A percentile compares a stretch with the other conserved stretches of the same genome.
These are phyloP conservation scores for Bolinopsis microptera DNA, from an alignment of 37 sponge, comb jelly and placozoan genomes.

Conservation along the genomic window DNA sequence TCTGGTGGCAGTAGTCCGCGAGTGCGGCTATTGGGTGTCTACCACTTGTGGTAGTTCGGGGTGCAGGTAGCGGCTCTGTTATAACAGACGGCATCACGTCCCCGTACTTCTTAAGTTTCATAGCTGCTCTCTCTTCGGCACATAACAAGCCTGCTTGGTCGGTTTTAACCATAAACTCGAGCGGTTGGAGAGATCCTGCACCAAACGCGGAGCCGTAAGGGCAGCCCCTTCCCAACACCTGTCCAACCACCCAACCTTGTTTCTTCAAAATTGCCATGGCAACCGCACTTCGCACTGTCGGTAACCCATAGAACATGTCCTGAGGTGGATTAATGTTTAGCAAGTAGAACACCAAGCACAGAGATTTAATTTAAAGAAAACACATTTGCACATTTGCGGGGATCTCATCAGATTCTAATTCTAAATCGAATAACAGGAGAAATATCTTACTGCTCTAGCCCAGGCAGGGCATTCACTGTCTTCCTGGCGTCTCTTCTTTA, in stretches of 20 bases:
- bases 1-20: constrained; percentile 53
- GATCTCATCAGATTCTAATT: too few species aligned
- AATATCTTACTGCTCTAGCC: neutral
- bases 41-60: constrained; percentile 38
- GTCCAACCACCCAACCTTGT: constrained; percentile 55
- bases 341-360: too few species aligned
- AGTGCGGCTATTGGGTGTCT: constrained; percentile 53
- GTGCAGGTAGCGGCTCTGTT: constrained; percentile 53
- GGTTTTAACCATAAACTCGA: constrained; percentile 46
- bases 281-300: constrained; percentile 26
- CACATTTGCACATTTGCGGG: too few species aligned
- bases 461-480: constrained; percentile 40
- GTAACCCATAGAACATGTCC: constrained; percentile 54
- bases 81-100: constrained; percentile 41
- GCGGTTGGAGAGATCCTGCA: constrained; percentile 53
- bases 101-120: constrained; percentile 46
- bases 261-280: constrained; percentile 62
- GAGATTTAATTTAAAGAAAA: too few species aligned
- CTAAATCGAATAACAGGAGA: too few species aligned
- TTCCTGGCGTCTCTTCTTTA: constrained; percentile 54
- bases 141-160: constrained; percentile 43
- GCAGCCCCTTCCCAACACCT: constrained; percentile 56
- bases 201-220: constrained; percentile 60
- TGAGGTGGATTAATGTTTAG: neutral
- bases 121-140: constrained; percentile 60